Conservation (phyloP, 1,140 invertebrate genomes). For the Papilio aristodemus region DNA sequence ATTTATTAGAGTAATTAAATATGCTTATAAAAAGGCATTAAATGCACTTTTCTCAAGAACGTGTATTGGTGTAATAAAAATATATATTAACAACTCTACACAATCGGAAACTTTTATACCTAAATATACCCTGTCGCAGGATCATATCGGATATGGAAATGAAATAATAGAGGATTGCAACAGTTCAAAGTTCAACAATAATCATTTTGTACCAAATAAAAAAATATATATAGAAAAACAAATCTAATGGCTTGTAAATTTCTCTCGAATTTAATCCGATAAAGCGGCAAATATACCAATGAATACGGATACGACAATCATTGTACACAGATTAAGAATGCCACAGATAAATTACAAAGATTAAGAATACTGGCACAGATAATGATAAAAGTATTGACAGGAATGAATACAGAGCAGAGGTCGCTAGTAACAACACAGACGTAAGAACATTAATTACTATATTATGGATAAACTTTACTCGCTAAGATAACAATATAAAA, state of each 20-base stretch:
- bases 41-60: conserved; percentile 13
- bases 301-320: conserved; percentile 1
- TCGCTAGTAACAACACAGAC: conserved; percentile 15
- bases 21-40: conserved; percentile 10
- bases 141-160: conserved; percentile 26
- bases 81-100: conserved; percentile 6
- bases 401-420: conserved; percentile 6
- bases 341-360: conserved; percentile 10
- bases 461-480: conserved; percentile 15
- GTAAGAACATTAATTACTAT: conserved; percentile 41
- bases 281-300: background rate
- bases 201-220: conserved; percentile 42
- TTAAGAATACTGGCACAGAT: conserved; percentile 17
- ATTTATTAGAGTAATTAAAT: background rate
- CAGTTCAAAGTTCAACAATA: conserved; percentile 42
- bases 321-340: conserved; percentile 20
- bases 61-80: background rate
- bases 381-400: background rate
- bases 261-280: background rate
- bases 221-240: too few relatives aligned
- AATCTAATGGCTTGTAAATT: background rate
- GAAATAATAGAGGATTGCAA: background rate
- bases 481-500: conserved; percentile 57
- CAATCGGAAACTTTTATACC: conserved; percentile 3
- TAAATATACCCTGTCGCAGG: conserved; percentile 30